Evolutionary conservation across 2,888 invertebrate species (phyloP), one percentile per base, ranked within the genome.

Genomic region (Mythimna lalbum): DNA sequence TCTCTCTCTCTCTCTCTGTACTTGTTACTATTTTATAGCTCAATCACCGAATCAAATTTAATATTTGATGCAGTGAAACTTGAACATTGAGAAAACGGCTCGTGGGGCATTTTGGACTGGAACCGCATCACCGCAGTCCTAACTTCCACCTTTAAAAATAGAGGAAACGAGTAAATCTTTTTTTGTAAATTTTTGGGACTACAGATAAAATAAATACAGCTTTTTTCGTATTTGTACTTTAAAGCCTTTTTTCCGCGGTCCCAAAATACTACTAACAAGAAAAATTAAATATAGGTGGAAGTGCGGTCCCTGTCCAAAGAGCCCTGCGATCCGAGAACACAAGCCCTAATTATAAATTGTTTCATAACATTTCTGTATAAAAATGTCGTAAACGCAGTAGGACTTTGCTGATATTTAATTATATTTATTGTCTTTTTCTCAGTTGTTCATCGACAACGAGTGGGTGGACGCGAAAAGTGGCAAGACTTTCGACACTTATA

Each of bases 401-500:
- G 5, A 14, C 14, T 31, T 21, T 50, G 10, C 50, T 31, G 19
- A 33, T 47, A 23, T 27, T 21, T 12, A n/a, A 31, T 53, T 0
- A 5, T 49, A 43, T 21, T 14, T 33, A 27, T n/a, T 61, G 4
- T n/a, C 49, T 49, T 72, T 70, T 67, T 69, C 74, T 10, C 74
- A 94, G 94, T 79, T 94, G 33, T 93, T 93, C 82, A 93, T 94
- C 56, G 89, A 93, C 86, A 93, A 94, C 69, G 87, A 93, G 73
- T 94, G 94, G 93, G 97, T 97, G 68, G 97, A 98, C 88, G 96
- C 99, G 0, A 96, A 95, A 19, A 98, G 97, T 82, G 98, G 98
- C 4, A 98, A 98, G 90, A 98, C 97, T 0, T 99, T 99, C 90
- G 94, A 97, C n/a, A 98, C 98, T 0, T 89, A 97, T 72, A 98